Conservation (phyloP, 2,113 vertebrate species). For the Australoheros scitulus region DNA sequence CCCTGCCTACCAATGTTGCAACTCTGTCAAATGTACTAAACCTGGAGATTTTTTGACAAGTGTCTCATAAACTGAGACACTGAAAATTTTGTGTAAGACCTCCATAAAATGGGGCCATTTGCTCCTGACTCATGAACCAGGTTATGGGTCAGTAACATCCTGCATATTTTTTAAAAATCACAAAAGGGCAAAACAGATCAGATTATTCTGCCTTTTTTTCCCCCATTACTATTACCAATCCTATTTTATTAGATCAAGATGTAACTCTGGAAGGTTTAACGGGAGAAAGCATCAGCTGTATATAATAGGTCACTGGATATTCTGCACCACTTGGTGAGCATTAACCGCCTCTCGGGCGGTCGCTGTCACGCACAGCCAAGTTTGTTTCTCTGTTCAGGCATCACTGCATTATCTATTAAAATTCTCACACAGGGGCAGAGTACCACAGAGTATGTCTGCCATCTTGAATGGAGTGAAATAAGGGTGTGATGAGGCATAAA, state of each 20-base stretch:
- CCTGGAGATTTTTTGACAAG: not conserved
- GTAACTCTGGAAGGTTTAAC: not conserved
- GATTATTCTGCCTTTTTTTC: not conserved
- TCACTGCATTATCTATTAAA: constrained; percentile 46
- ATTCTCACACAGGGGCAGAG: constrained; percentile 14
- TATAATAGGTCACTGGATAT: not conserved
- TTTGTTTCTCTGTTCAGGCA: constrained; percentile 35
- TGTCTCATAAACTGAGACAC: not conserved
- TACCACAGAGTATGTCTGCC: not conserved
- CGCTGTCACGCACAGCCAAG: constrained; percentile 19
- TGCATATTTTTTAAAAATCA: not conserved
- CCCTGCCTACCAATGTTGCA: not conserved
- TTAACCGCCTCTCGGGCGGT: not conserved
- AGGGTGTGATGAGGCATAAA: constrained; percentile 17
- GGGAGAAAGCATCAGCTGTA: not conserved
- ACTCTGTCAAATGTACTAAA: not conserved
- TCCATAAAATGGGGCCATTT: not conserved
- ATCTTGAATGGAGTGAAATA: constrained; percentile 11
- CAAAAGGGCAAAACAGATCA: not conserved
- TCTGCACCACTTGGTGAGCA: constrained; percentile 17
- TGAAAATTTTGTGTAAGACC: not conserved
- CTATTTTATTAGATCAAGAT: not conserved
- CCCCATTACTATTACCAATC: not conserved
- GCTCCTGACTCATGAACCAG: not conserved
- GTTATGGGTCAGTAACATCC: not conserved